phyloP scores from a whole-genome alignment of 2,113 vertebrate genomes.

The Cottus gobio region DNA sequence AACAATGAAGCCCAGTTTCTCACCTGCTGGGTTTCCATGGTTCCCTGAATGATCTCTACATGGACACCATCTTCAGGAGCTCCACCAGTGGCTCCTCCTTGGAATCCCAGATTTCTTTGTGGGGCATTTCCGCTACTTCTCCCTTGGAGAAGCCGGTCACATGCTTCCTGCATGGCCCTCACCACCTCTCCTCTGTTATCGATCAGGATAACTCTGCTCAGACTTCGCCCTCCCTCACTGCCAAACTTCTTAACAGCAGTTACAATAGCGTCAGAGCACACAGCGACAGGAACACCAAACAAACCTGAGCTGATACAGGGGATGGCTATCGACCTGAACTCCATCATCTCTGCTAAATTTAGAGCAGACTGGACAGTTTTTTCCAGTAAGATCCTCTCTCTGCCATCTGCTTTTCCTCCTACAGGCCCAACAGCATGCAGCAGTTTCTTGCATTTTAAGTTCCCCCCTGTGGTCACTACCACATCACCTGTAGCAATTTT shows the following conservation, averaged over 20 bases:
- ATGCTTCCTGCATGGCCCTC: slow-evolving; percentile 58
- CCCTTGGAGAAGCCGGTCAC: slow-evolving; percentile 46
- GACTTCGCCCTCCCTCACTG: slow-evolving; percentile 30
- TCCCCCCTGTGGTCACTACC: slow-evolving; percentile 62
- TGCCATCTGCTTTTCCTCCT: slow-evolving; percentile 26
- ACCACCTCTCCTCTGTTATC: slow-evolving; percentile 65
- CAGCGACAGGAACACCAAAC: slow-evolving; percentile 60
- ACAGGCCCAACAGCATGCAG: slow-evolving; percentile 76
- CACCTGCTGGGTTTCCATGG: slow-evolving; percentile 70
- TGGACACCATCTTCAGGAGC: slow-evolving; percentile 13
- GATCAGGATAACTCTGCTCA: slow-evolving; percentile 59
- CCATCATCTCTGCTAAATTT: slow-evolving; percentile 43
- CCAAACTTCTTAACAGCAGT: slow-evolving; percentile 62
- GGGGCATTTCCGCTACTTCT: neutral
- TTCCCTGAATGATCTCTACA: slow-evolving; percentile 61
- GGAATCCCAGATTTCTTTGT: neutral
- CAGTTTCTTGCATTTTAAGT: slow-evolving; percentile 68
- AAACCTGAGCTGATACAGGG: slow-evolving; percentile 75
- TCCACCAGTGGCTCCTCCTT: slow-evolving; percentile 6
- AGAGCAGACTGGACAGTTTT: slow-evolving; percentile 45
- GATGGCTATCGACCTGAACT: slow-evolving; percentile 65
- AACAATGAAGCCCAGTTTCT: slow-evolving; percentile 11
- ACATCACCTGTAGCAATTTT: slow-evolving; percentile 44
- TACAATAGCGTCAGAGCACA: slow-evolving; percentile 73
- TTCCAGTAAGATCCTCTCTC: slow-evolving; percentile 44